These are phyloP conservation scores for Apamea crenata DNA, from an alignment of 2,888 invertebrate species.

Conservation along the genomic window DNA sequence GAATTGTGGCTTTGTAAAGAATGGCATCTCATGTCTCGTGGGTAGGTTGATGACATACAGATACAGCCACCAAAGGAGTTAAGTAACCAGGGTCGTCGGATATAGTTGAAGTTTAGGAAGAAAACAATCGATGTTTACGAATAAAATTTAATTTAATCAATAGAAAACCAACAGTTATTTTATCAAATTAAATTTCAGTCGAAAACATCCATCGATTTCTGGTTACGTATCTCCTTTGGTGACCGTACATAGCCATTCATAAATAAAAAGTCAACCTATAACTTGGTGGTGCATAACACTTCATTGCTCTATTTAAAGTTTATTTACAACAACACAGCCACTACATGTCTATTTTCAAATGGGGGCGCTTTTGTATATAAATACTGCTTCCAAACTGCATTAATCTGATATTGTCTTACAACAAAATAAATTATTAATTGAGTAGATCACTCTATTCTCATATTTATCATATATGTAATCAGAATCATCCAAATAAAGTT, in stretches of 20 bases:
- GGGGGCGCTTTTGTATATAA: background rate
- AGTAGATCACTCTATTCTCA: background rate
- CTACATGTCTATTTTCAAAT: background rate
- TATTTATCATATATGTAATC: background rate
- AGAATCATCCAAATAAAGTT: background rate
- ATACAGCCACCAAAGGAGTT: too few relatives aligned
- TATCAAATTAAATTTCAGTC: too few relatives aligned
- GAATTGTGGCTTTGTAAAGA: background rate
- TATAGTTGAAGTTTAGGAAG: too few relatives aligned
- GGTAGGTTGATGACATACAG: background rate
- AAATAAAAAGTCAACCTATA: too few relatives aligned
- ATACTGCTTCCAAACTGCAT: background rate
- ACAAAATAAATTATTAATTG: background rate
- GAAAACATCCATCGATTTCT: too few relatives aligned
- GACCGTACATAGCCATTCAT: too few relatives aligned
- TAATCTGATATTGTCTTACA: too few relatives aligned
- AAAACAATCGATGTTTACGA: too few relatives aligned
- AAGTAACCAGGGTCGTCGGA: too few relatives aligned
- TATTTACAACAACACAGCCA: background rate
- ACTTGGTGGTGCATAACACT: background rate
- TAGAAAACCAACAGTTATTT: too few relatives aligned
- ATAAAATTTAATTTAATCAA: too few relatives aligned
- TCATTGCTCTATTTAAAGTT: background rate
- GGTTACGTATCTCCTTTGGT: too few relatives aligned
- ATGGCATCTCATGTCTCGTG: fast-evolving